Evolutionary conservation across 2,888 invertebrate genomes (phyloP).

Genomic region (Hoplodrina blanda): DNA sequence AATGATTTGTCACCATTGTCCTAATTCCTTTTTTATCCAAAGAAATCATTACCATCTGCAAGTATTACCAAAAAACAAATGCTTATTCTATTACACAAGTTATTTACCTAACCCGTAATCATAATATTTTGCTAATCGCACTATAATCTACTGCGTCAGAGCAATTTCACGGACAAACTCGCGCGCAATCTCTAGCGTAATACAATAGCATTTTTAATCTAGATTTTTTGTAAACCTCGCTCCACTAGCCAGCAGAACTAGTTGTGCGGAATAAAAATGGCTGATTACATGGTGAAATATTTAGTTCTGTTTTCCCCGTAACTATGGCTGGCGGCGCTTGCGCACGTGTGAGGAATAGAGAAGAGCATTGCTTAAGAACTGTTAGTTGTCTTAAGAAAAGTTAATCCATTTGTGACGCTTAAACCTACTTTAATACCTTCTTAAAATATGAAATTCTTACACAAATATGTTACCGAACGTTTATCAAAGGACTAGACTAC

Average conservation of each 20-base stretch:
- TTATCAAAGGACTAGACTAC: no score
- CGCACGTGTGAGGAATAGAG: conserved; percentile 34
- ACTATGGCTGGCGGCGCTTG: conserved; percentile 8
- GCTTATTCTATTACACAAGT: conserved; percentile 17
- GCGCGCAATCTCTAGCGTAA: conserved; percentile 39
- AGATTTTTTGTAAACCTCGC: conserved; percentile 50
- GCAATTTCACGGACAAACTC: conserved; percentile 38
- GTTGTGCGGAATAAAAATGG: conserved; percentile 54
- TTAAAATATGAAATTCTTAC: no score
- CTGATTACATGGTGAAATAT: conserved; percentile 49
- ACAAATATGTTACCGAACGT: no score
- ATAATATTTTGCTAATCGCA: conserved; percentile 47
- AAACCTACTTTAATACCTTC: no score
- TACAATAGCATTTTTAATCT: conserved; percentile 43
- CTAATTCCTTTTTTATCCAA: conserved; percentile 12
- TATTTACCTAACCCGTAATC: conserved; percentile 29
- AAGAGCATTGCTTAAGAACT: conserved; percentile 9
- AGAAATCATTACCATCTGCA: conserved; percentile 16
- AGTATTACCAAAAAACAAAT: conserved; percentile 16
- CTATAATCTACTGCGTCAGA: conserved; percentile 19
- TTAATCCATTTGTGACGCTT: neutral
- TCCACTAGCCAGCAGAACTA: conserved; percentile 45
- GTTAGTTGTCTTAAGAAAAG: conserved; percentile 8
- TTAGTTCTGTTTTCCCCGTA: conserved; percentile 35
- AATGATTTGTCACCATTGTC: neutral